Base-by-base conservation (phyloP, 2,113 vertebrate genomes). In the Prionailurus viverrinus region DNA sequence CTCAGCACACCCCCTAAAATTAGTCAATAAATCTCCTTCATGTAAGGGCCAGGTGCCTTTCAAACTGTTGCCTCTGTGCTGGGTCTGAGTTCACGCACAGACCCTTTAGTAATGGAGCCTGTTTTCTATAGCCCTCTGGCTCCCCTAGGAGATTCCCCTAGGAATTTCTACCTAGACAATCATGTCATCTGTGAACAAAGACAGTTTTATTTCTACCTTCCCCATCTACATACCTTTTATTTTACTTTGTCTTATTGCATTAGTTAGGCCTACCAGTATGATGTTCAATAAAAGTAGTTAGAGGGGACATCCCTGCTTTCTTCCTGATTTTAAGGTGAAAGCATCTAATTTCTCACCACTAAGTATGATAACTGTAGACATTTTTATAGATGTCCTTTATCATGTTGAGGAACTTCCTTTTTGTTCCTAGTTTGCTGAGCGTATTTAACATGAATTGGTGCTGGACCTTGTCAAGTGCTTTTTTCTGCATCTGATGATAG, bases 181-280 rank as follows among this genome's bases (percentile, higher is more conserved):
- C 53, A 45, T 80, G 33, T 53, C 45, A 39, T 87, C 69, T 45
- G 53, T 15, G 36, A 61, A 45, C 19, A 45, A 89, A 61, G 87
- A 91, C 45, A 69, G 48, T 82, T 92, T 92, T 82, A 92, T 92
- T 91, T 92, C 27, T 58, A 71, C 65, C 21, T 31, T 73, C n/a
- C 27, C 48, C n/a, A 27, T 55, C 33, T 16, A 10, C 51, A 39
- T 53, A 87, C 21, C 7, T 53, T 80, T 91, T 61, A 33, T 76
- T 76, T 55, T 66, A 33, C 36, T 61, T 41, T 45, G 18, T 74
- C 45, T 68, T 80, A 68, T 6, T 31, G 76, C 76, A 91, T 68
- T 80, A 80, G 16, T 45, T 68, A 68, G 61, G 63, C 23, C 61
- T 53, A 66, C 89, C 45, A 79, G 74, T 36, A 80, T 15, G 27